Evolutionary conservation across 2,888 invertebrate species (phyloP), one percentile per base, ranked within the genome.

Genomic region (Neria commutata): DNA sequence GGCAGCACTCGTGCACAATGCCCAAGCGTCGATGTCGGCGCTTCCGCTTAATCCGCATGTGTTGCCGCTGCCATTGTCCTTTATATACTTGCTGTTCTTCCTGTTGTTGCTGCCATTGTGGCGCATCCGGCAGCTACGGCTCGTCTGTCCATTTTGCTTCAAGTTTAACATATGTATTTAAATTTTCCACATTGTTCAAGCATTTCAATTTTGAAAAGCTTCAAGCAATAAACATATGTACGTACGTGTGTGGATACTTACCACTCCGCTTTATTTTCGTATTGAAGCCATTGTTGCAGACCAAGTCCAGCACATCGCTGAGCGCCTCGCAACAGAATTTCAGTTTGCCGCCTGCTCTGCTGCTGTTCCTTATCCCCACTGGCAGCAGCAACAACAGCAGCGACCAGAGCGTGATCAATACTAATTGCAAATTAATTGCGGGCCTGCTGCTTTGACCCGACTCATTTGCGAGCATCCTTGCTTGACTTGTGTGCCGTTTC

Each of bases 211-310:
- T n/a, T n/a, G n/a, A n/a, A n/a, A n/a, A n/a, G n/a, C n/a, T n/a
- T n/a, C n/a, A n/a, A n/a, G n/a, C n/a, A n/a, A n/a, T n/a, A n/a
- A n/a, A n/a, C n/a, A n/a, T n/a, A n/a, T n/a, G n/a, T n/a, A n/a
- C n/a, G n/a, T n/a, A n/a, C n/a, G 29, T 29, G 11, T 8, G 5
- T 11, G 29, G 6, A 29, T 29, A 71, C 75, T 72, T 68, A 75
- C 77, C 52, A 29, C 62, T 66, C 34, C 77, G 68, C 29, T 53
- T 67, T 3, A 72, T 37, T 26, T 67, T 51, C 46, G 34, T 54
- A 34, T 63, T 55, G 48, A 72, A 75, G 48, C 76, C 77, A 51
- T 67, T 58, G 19, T 64, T 66, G 58, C 75, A 76, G 37, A 73
- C 63, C 48, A 67, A 5, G 24, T 71, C 74, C 55, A 75, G 68